Conservation (phyloP, 37 sponge, comb jelly and placozoan genomes). For the Crambe crambe region DNA sequence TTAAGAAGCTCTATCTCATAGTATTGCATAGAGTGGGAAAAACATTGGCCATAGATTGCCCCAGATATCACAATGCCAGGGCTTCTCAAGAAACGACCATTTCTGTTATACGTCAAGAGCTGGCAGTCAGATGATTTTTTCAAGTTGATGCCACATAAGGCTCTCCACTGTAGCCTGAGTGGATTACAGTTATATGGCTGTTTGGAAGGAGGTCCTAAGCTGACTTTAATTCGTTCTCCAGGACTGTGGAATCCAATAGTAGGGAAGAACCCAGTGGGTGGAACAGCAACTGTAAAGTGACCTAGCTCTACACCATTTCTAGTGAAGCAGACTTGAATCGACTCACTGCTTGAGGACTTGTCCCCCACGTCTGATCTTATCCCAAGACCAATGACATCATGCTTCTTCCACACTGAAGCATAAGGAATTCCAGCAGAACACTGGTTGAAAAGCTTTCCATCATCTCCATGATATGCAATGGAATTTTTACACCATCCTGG, state of each 20-base stretch:
- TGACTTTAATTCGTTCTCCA: conserved; percentile 51
- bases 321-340: conserved; percentile 58
- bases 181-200: neutral
- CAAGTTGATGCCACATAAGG: conserved; percentile 50
- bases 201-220: neutral
- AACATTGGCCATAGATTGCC: conserved; percentile 30
- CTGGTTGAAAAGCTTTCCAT: conserved; percentile 39
- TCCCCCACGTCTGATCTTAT: conserved; percentile 6
- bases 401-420: conserved; percentile 44
- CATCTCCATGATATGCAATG: conserved; percentile 66
- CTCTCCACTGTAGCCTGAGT: conserved; percentile 29
- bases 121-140: neutral
- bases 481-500: conserved; percentile 57
- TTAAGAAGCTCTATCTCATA: conserved; percentile 53
- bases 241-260: conserved; percentile 46
- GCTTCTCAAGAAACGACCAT: conserved; percentile 2
- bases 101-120: conserved; percentile 2
- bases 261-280: conserved; percentile 42
- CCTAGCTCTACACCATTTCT: conserved; percentile 61
- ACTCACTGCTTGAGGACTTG: neutral
- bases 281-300: conserved; percentile 35
- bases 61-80: neutral
- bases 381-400: conserved; percentile 56
- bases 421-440: conserved; percentile 28
- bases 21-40: conserved; percentile 55